A percentile compares a stretch with the other conserved stretches of the same genome.
phyloP scores from a whole-genome alignment of 2,888 invertebrate species.

The Pharmacophagus antenor region DNA sequence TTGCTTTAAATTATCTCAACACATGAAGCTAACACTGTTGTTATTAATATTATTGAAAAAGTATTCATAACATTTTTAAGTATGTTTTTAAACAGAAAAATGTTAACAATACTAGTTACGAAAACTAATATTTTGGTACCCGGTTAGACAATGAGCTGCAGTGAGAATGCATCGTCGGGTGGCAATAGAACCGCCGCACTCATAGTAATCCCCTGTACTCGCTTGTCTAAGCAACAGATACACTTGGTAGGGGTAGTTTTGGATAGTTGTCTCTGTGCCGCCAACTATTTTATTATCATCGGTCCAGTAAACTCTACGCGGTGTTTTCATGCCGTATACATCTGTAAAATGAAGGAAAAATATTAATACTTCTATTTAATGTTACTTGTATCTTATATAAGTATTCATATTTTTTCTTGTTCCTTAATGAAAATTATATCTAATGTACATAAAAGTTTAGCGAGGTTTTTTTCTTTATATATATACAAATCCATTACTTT shows the following conservation, averaged over 20 bases:
- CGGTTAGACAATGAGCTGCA: constrained; percentile 71
- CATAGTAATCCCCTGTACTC: constrained; percentile 46
- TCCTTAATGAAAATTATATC: no score
- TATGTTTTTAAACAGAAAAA: neutral
- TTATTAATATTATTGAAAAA: neutral
- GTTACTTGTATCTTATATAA: no score
- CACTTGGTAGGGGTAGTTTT: constrained; percentile 61
- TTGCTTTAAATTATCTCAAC: no score
- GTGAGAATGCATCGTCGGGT: constrained; percentile 58
- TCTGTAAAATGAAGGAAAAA: constrained; percentile 41
- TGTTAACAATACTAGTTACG: neutral
- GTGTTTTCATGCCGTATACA: constrained; percentile 43
- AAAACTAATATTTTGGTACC: constrained; percentile 47
- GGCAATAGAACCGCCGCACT: constrained; percentile 74
- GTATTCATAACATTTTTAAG: neutral
- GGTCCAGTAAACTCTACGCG: constrained; percentile 32
- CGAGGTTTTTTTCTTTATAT: no score
- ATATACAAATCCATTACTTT: no score
- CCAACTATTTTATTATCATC: constrained; percentile 63
- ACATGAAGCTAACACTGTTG: no score
- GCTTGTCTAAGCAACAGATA: constrained; percentile 53
- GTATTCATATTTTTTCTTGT: no score
- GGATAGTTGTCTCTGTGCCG: constrained; percentile 57
- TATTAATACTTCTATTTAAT: neutral
- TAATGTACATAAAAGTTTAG: no score